phyloP scores from a whole-genome alignment of 1,140 invertebrate species.

The Orchestia grillus region DNA sequence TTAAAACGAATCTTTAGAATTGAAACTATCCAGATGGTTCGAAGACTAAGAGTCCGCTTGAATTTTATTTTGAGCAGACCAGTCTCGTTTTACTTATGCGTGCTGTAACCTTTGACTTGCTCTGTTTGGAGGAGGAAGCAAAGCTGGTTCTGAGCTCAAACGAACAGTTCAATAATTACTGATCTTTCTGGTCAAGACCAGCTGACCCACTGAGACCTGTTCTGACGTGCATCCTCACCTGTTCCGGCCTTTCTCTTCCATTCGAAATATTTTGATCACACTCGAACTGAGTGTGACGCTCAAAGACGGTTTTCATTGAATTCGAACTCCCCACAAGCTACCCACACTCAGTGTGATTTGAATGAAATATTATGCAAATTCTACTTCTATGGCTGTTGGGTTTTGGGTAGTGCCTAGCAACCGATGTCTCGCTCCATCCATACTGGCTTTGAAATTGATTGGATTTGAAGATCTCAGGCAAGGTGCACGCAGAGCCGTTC shows the following conservation, averaged over 20 bases:
- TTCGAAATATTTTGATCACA: not conserved
- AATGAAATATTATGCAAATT: not conserved
- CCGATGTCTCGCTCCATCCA: not conserved
- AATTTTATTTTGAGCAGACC: not conserved
- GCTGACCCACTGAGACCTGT: not conserved
- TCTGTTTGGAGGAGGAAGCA: not conserved
- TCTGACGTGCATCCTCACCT: not conserved
- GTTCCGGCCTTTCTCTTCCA: not conserved
- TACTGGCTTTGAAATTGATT: not conserved
- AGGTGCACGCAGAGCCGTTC: not conserved
- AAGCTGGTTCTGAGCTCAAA: not conserved
- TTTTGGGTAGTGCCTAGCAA: not conserved
- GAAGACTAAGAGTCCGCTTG: not conserved
- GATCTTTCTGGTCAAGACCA: not conserved
- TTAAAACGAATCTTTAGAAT: not conserved
- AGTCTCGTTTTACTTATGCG: not conserved
- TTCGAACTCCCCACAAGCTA: not conserved
- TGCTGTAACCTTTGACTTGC: not conserved
- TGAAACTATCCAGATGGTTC: not conserved
- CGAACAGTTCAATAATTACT: not conserved
- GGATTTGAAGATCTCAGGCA: not conserved
- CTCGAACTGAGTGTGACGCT: not conserved
- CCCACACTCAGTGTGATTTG: not conserved
- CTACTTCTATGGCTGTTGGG: not conserved
- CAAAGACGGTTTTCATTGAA: not conserved